Evolutionary conservation across 2,888 invertebrate species (phyloP).

Genomic region (Eurytoma adleriae): DNA sequence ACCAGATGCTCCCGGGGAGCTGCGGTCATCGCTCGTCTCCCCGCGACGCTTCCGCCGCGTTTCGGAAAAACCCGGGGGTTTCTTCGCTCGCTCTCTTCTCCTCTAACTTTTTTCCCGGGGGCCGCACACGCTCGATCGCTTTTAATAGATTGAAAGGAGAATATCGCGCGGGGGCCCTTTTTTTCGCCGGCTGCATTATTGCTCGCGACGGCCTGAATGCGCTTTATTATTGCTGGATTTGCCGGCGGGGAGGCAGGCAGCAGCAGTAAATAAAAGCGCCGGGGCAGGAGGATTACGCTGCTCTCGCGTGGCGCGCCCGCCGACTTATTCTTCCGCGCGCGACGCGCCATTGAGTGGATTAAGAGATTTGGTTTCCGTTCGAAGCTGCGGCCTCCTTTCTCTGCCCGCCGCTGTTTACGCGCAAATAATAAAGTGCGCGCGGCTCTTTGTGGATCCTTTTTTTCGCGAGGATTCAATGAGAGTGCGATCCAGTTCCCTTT

Average conservation of each 20-base stretch:
- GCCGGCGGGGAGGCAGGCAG: constrained; percentile 13
- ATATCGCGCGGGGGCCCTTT: constrained; percentile 12
- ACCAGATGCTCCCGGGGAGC: constrained; percentile 36
- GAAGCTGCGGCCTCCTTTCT: background rate
- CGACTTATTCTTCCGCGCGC: constrained; percentile 11
- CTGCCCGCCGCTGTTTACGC: constrained; percentile 7
- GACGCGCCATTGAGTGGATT: constrained; percentile 40
- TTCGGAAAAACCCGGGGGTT: constrained; percentile 36
- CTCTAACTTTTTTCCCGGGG: background rate
- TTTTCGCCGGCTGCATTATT: constrained; percentile 29
- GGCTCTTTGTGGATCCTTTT: constrained; percentile 6
- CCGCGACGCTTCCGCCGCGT: constrained; percentile 17
- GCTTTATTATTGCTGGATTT: constrained; percentile 45
- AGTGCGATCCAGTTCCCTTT: too few relatives aligned
- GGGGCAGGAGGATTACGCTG: constrained; percentile 41
- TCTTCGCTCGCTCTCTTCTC: constrained; percentile 17
- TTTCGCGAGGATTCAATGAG: background rate
- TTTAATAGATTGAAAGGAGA: constrained; percentile 51
- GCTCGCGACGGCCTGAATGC: constrained; percentile 44
- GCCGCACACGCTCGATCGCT: constrained; percentile 31
- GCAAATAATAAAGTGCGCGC: constrained; percentile 12
- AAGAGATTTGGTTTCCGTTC: constrained; percentile 45
- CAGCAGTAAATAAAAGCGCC: constrained; percentile 46
- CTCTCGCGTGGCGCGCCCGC: background rate
- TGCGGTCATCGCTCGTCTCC: background rate